Percentiles rank a stretch among this genome's conserved stretches.
These are phyloP conservation scores for Terrapene triunguis DNA, from an alignment of 2,113 vertebrate species.

Conservation along the genomic window DNA sequence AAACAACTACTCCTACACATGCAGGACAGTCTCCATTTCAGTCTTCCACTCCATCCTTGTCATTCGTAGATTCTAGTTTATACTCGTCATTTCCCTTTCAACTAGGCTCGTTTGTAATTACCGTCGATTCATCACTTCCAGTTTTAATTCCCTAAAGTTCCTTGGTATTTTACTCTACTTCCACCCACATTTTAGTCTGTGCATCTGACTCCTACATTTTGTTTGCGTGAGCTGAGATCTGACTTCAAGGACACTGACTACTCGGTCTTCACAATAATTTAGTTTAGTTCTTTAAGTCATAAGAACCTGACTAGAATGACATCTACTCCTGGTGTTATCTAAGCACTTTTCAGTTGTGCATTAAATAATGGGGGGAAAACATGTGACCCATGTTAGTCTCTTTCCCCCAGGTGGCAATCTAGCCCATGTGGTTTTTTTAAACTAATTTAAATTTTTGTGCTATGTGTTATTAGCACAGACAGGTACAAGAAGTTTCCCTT, in stretches of 20 bases:
- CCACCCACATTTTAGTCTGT: background rate
- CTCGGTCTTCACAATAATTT: background rate
- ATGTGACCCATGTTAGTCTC: background rate
- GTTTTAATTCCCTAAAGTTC: background rate
- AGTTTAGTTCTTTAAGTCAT: background rate
- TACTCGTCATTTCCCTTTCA: background rate
- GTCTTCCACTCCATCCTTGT: background rate
- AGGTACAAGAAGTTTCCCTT: background rate
- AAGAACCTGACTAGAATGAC: background rate
- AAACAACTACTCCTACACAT: slow-evolving; percentile 21
- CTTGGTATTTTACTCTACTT: background rate
- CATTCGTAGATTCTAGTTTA: background rate
- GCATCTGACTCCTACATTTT: background rate
- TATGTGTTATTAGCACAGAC: background rate
- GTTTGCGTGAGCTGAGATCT: background rate
- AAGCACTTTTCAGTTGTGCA: background rate
- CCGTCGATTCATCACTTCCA: background rate
- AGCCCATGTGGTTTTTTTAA: background rate
- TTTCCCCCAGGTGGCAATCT: background rate
- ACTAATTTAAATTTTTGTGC: background rate
- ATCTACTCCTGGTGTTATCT: background rate
- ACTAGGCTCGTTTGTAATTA: background rate
- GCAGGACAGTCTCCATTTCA: background rate
- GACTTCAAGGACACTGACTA: background rate
- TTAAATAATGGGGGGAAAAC: background rate